These are phyloP conservation scores for Oriolus oriolus DNA, from an alignment of 2,113 vertebrate genomes.

Conservation along the genomic window DNA sequence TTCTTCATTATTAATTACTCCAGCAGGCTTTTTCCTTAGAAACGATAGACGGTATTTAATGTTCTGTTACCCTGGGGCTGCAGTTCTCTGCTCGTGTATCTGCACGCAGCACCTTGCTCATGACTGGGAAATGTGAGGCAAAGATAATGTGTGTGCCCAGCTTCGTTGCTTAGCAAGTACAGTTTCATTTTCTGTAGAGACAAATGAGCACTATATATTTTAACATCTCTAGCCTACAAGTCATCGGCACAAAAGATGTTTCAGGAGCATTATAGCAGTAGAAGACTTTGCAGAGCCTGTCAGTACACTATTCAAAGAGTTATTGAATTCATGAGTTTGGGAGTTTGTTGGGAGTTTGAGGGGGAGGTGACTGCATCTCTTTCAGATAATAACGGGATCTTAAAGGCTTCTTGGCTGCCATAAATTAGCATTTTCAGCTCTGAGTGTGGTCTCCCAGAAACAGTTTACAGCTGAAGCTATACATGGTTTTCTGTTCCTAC, in stretches of 20 bases:
- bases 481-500: not conserved
- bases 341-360: not conserved
- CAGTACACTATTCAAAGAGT: not conserved
- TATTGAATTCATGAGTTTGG: not conserved
- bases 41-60: not conserved
- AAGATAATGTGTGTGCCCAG: not conserved
- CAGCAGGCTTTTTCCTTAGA: not conserved
- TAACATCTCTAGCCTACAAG: not conserved
- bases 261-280: not conserved
- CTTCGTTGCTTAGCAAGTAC: not conserved
- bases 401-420: not conserved
- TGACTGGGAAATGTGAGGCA: not conserved
- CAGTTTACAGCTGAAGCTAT: not conserved
- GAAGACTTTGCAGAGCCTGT: not conserved
- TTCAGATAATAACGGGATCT: not conserved
- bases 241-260: not conserved
- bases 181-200: not conserved
- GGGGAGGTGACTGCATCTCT: not conserved
- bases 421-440: not conserved
- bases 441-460: not conserved
- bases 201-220: not conserved
- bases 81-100: not conserved
- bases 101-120: not conserved
- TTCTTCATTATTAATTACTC: not conserved
- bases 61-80: not conserved